Percentiles rank a stretch among this genome's conserved stretches.
Conservation (phyloP, 1,140 invertebrate species). For the Aphaenogaster ashmeadi region DNA sequence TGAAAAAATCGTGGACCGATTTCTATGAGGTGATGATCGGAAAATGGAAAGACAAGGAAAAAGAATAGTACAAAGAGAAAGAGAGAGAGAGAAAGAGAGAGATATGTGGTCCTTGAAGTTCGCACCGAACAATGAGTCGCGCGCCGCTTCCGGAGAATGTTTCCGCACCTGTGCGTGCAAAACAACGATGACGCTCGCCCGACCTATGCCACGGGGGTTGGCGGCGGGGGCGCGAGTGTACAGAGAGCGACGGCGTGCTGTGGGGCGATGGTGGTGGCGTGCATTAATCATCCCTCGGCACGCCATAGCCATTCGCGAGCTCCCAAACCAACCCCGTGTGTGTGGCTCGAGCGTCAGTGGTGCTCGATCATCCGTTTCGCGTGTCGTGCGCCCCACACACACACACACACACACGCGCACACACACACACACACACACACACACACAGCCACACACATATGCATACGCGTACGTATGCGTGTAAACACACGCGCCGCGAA, state of each 20-base stretch:
- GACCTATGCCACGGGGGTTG: constrained; percentile 58
- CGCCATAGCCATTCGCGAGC: constrained; percentile 69
- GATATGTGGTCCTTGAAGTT: constrained; percentile 22
- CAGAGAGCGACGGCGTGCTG: constrained; percentile 56
- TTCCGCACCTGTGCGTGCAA: constrained; percentile 67
- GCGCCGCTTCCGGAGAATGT: constrained; percentile 45
- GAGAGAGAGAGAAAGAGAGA: neutral
- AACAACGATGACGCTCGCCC: constrained; percentile 59
- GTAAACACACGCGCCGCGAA: neutral
- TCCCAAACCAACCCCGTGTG: constrained; percentile 65
- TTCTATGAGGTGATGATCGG: neutral
- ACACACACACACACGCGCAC: neutral
- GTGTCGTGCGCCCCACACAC: constrained; percentile 50
- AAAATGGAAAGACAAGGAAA: neutral
- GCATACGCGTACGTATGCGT: no score
- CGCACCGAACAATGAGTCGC: constrained; percentile 46
- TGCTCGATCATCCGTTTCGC: constrained; percentile 70
- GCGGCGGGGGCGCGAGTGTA: constrained; percentile 25
- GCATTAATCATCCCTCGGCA: constrained; percentile 71
- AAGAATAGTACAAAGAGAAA: neutral
- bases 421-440: no score
- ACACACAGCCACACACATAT: neutral
- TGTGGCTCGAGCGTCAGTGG: constrained; percentile 65
- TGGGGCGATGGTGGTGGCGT: constrained; percentile 61
- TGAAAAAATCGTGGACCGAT: neutral